phyloP scores from a whole-genome alignment of 1,140 invertebrate species.

The Notospermus geniculatus region DNA sequence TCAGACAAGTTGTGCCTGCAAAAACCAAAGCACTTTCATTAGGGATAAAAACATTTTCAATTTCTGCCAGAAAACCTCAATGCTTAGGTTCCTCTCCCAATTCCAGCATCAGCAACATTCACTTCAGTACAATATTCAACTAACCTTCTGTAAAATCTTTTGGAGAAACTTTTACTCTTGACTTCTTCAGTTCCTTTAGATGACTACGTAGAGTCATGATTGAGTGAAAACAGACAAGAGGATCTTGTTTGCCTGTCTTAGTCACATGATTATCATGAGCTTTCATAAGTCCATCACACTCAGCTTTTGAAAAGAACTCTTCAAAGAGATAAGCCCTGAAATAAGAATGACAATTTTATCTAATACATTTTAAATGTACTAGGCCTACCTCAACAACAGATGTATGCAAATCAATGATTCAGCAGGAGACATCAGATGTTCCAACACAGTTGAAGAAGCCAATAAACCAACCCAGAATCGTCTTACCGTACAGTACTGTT shows the following conservation, averaged over 20 bases:
- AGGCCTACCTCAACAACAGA: background rate
- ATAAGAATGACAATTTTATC: conserved; percentile 1
- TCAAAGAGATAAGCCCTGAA: conserved; percentile 48
- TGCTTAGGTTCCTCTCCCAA: too few species aligned
- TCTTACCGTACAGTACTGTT: conserved; percentile 49
- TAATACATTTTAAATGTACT: background rate
- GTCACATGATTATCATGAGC: conserved; percentile 48
- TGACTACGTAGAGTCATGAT: conserved; percentile 43
- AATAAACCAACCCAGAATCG: background rate
- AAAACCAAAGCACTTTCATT: background rate
- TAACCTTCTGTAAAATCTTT: conserved; percentile 46
- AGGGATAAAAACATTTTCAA: too few species aligned
- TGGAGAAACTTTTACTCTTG: conserved; percentile 35
- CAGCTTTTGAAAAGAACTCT: conserved; percentile 47
- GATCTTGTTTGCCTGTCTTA: conserved; percentile 29
- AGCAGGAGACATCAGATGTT: background rate
- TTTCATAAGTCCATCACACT: conserved; percentile 47
- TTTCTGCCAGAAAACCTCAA: too few species aligned
- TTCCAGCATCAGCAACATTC: background rate
- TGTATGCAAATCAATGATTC: background rate
- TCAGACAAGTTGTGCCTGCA: conserved; percentile 49
- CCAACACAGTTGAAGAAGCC: background rate
- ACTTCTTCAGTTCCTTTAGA: conserved; percentile 34
- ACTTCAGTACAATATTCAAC: background rate
- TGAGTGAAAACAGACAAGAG: conserved; percentile 51